phyloP scores from a whole-genome alignment of 2,113 vertebrate genomes.

The Romanogobio albipinnatus region DNA sequence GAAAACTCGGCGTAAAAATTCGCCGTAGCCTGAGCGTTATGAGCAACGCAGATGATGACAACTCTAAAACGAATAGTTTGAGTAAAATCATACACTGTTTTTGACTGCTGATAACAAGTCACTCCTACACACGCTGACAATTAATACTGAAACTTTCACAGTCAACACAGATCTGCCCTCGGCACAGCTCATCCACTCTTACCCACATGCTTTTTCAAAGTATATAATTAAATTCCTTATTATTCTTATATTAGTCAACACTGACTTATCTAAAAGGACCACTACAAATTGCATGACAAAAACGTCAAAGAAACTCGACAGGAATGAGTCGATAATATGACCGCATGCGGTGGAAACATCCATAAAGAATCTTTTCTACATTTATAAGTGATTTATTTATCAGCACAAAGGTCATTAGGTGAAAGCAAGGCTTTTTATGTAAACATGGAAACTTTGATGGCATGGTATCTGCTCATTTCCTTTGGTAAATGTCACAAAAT shows the following conservation, averaged over 20 bases:
- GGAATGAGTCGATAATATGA: not conserved
- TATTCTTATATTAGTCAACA: slow-evolving; percentile 32
- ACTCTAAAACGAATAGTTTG: slow-evolving; percentile 27
- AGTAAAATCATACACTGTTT: slow-evolving; percentile 52
- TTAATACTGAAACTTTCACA: slow-evolving; percentile 80
- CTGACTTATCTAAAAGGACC: not conserved
- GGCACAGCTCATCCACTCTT: slow-evolving; percentile 35
- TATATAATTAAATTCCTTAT: slow-evolving; percentile 48
- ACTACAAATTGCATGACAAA: not conserved
- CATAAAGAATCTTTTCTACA: not conserved
- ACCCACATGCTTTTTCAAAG: slow-evolving; percentile 21
- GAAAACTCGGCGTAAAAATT: not conserved
- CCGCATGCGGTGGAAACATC: not conserved
- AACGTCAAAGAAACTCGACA: not conserved
- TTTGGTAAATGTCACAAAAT: not conserved
- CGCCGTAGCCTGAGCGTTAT: no score
- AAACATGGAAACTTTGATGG: slow-evolving; percentile 27
- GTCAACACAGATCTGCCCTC: slow-evolving; percentile 53
- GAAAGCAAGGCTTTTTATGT: not conserved
- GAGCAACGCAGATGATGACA: not conserved
- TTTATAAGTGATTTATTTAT: slow-evolving; percentile 15
- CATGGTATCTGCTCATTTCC: slow-evolving; percentile 1
- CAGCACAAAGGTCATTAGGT: slow-evolving; percentile 16
- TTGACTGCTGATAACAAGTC: slow-evolving; percentile 59
- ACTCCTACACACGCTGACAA: slow-evolving; percentile 59